phyloP scores from a whole-genome alignment of 1,140 invertebrate genomes.

The Drosophila funebris region DNA sequence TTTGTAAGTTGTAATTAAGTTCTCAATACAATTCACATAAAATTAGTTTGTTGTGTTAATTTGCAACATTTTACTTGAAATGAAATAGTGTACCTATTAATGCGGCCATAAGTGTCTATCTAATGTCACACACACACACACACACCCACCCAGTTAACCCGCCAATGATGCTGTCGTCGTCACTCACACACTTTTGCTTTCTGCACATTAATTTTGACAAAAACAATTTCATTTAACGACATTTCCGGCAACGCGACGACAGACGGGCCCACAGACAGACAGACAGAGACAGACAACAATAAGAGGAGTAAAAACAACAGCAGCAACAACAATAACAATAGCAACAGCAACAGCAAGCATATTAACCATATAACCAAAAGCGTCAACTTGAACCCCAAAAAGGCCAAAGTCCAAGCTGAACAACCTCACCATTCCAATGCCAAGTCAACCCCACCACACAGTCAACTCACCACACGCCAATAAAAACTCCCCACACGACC shows the following conservation, averaged over 20 bases:
- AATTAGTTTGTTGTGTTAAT: too few relatives aligned
- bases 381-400: neutral
- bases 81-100: too few relatives aligned
- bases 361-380: neutral
- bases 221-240: constrained; percentile 76
- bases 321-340: too few relatives aligned
- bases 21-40: too few relatives aligned
- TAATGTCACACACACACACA: neutral
- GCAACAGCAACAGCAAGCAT: neutral
- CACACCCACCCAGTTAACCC: constrained; percentile 62
- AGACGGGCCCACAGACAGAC: neutral
- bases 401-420: too few relatives aligned
- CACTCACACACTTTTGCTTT: constrained; percentile 38
- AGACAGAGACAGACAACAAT: constrained; percentile 10
- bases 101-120: too few relatives aligned
- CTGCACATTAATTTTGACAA: constrained; percentile 74
- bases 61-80: too few relatives aligned
- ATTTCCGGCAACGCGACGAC: constrained; percentile 60
- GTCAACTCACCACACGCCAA: neutral
- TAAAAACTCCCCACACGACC: neutral
- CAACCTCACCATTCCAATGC: neutral
- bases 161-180: constrained; percentile 40
- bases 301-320: too few relatives aligned
- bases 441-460: neutral
- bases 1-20: too few relatives aligned